Percentiles rank a stretch among this genome's conserved stretches.
phyloP scores from a whole-genome alignment of 2,113 vertebrate genomes.

The Archocentrus centrarchus region DNA sequence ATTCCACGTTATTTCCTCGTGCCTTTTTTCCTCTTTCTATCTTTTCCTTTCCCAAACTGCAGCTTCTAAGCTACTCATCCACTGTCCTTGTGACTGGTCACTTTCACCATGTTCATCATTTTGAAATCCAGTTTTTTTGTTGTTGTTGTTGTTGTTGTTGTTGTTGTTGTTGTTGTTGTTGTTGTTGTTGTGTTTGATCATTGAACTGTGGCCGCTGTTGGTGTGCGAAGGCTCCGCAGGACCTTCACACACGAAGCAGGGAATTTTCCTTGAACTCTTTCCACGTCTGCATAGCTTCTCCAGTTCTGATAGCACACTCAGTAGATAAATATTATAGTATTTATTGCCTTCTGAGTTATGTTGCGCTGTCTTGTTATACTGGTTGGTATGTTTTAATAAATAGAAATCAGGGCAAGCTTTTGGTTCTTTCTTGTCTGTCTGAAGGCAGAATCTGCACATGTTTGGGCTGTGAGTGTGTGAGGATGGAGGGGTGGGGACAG shows the following conservation, averaged over 20 bases:
- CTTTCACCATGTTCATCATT: conserved; percentile 59
- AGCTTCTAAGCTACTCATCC: conserved; percentile 52
- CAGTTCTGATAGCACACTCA: conserved; percentile 38
- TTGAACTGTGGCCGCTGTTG: conserved; percentile 51
- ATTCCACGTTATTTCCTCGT: conserved; percentile 25
- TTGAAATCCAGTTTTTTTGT: conserved; percentile 56
- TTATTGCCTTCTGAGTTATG: background rate
- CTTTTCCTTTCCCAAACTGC: conserved; percentile 28
- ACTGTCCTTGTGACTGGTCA: conserved; percentile 54
- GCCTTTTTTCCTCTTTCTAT: background rate
- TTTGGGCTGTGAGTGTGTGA: conserved; percentile 15
- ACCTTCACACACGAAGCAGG: conserved; percentile 70
- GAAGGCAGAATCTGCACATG: conserved; percentile 36
- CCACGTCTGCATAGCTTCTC: conserved; percentile 56
- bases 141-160: conserved; percentile 3
- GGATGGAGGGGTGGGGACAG: conserved; percentile 14
- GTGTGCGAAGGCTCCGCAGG: conserved; percentile 74
- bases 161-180: conserved; percentile 35
- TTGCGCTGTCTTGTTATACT: background rate
- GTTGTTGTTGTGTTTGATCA: conserved; percentile 52
- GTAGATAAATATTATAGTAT: conserved; percentile 13
- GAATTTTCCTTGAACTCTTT: conserved; percentile 63
- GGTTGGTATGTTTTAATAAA: conserved; percentile 8
- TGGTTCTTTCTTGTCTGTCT: conserved; percentile 24
- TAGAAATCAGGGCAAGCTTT: conserved; percentile 15